Evolutionary conservation across 2,113 vertebrate species (phyloP).

Genomic region (Rhinolophus ferrumequinum): DNA sequence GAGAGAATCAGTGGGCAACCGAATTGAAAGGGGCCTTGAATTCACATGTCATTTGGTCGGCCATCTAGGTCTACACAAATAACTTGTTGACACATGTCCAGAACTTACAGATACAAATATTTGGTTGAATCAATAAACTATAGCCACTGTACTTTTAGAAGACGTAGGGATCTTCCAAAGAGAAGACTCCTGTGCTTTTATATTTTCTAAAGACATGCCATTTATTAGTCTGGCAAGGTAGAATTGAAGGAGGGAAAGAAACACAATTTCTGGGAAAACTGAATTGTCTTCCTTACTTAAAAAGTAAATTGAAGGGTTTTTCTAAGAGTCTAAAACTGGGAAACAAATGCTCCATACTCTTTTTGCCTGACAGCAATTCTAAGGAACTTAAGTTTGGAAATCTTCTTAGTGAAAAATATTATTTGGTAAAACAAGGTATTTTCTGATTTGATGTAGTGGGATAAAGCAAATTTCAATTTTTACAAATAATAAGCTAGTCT

Average conservation of each 20-base stretch:
- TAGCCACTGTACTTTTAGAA: neutral
- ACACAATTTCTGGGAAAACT: neutral
- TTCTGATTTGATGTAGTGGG: neutral
- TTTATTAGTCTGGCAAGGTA: neutral
- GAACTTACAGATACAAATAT: slow-evolving; percentile 15
- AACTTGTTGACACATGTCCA: neutral
- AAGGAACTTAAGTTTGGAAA: neutral
- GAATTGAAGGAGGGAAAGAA: neutral
- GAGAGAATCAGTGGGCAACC: neutral
- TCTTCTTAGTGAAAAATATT: neutral
- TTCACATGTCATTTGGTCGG: neutral
- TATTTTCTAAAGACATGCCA: neutral
- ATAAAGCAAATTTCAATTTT: slow-evolving; percentile 8
- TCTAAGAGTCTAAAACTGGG: neutral
- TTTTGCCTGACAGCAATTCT: neutral
- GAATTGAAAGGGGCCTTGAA: neutral
- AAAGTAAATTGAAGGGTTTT: neutral
- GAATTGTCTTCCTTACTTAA: neutral
- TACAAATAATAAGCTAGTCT: neutral
- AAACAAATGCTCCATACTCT: neutral
- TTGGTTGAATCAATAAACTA: neutral
- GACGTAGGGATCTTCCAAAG: neutral
- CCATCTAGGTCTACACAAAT: neutral
- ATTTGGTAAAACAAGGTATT: neutral
- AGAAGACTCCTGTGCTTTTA: neutral